Evolutionary conservation across 2,888 invertebrate genomes (phyloP).

Genomic region (Ditula angustiorana): DNA sequence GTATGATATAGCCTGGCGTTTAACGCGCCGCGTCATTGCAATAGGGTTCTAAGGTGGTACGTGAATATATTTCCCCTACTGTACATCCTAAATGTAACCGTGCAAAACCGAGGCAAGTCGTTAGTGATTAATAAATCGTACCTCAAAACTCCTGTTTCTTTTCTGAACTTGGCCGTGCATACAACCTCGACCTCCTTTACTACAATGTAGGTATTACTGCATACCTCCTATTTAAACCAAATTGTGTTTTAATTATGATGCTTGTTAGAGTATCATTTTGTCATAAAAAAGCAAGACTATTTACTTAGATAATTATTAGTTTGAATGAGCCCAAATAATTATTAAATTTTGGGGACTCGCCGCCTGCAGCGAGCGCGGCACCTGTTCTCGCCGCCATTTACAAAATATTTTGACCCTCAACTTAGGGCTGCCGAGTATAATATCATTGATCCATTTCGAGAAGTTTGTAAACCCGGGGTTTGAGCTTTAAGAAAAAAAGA

Average conservation of each 20-base stretch:
- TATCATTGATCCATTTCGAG: not conserved
- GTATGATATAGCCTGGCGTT: too few species aligned
- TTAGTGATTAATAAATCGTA: too few species aligned
- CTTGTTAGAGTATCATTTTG: slow-evolving; percentile 54
- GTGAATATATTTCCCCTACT: too few species aligned
- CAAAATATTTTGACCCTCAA: slow-evolving; percentile 60
- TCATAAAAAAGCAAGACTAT: slow-evolving; percentile 51
- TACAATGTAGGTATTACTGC: slow-evolving; percentile 2
- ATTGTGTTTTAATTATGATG: slow-evolving; percentile 66
- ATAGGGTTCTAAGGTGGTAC: too few species aligned
- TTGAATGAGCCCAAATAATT: slow-evolving; percentile 59
- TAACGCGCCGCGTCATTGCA: too few species aligned
- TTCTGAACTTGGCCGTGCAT: not conserved
- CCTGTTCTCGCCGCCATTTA: slow-evolving; percentile 49
- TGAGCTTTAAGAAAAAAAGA: too few species aligned
- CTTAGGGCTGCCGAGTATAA: slow-evolving; percentile 46
- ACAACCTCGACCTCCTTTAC: not conserved
- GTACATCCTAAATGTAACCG: too few species aligned
- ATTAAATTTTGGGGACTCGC: slow-evolving; percentile 59
- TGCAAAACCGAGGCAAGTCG: too few species aligned
- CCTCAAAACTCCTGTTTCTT: not conserved
- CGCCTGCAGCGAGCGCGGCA: slow-evolving; percentile 38
- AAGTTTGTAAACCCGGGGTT: not conserved
- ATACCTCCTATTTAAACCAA: slow-evolving; percentile 50
- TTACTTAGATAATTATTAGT: slow-evolving; percentile 67